Evolutionary conservation across 2,888 invertebrate species (phyloP).

Genomic region (Mythimna albipuncta): DNA sequence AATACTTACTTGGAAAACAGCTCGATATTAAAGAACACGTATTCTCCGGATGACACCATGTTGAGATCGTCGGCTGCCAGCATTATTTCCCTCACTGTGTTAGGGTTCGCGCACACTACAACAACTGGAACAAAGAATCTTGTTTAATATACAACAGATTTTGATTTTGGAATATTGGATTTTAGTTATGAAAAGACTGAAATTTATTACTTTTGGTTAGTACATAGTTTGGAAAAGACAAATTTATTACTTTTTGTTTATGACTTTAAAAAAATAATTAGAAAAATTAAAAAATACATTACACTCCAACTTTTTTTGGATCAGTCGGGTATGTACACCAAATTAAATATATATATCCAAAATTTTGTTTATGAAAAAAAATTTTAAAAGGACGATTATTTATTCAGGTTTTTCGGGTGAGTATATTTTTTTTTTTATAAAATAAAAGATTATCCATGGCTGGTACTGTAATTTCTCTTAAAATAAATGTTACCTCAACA

Average conservation of each 20-base stretch:
- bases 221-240: too few species aligned
- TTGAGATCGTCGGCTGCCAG: conserved; percentile 98
- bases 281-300: too few species aligned
- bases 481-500: neutral
- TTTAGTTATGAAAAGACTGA: neutral
- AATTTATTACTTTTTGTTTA: too few species aligned
- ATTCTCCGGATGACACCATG: conserved; percentile 99
- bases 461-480: neutral
- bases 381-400: neutral
- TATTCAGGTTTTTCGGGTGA: neutral
- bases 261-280: too few species aligned
- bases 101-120: conserved; percentile 97
- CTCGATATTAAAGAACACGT: conserved; percentile 99
- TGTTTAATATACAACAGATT: conserved; percentile 2
- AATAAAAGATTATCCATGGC: neutral
- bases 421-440: neutral
- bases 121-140: conserved; percentile 94
- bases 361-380: neutral
- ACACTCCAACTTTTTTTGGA: too few species aligned
- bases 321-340: neutral
- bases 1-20: conserved; percentile 97
- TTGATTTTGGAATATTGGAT: neutral
- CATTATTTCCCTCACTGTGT: conserved; percentile 97
- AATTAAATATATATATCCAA: neutral
- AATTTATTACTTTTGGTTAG: too few species aligned